Percentiles rank a stretch among this genome's conserved stretches.
These are phyloP conservation scores for Herpetotheres cachinnans DNA, from an alignment of 2,113 vertebrate genomes.

Conservation along the genomic window DNA sequence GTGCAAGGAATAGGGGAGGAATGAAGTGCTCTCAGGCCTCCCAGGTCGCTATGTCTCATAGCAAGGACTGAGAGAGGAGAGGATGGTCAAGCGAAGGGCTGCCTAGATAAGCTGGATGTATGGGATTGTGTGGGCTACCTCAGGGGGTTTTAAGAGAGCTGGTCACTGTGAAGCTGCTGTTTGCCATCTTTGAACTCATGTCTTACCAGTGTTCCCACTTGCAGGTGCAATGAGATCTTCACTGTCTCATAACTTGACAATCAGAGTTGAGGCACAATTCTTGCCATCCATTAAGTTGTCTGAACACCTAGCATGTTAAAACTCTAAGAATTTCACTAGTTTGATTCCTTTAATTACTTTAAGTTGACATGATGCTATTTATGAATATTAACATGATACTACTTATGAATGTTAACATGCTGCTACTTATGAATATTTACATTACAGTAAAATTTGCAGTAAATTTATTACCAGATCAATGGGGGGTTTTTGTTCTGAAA, in stretches of 20 bases:
- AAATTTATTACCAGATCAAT: background rate
- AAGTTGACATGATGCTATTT: background rate
- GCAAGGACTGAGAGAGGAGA: background rate
- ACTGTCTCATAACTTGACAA: background rate
- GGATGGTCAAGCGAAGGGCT: background rate
- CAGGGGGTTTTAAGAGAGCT: background rate
- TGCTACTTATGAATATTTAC: background rate
- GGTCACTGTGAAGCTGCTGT: background rate
- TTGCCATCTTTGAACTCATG: background rate
- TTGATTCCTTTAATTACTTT: slow-evolving; percentile 10
- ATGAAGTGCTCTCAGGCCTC: background rate
- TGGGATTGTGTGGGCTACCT: background rate
- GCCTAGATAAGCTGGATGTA: background rate
- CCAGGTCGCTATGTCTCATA: background rate
- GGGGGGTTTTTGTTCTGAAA: background rate
- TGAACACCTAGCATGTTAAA: background rate
- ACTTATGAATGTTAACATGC: background rate
- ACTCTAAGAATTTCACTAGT: background rate
- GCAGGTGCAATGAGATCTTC: background rate
- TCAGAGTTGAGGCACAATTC: background rate
- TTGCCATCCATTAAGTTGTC: slow-evolving; percentile 7
- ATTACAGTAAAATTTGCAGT: background rate
- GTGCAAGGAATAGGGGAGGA: background rate
- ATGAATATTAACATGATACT: background rate
- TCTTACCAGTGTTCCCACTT: background rate